These are phyloP conservation scores for Polyommatus icarus DNA, from an alignment of 2,888 invertebrate genomes.

Conservation along the genomic window DNA sequence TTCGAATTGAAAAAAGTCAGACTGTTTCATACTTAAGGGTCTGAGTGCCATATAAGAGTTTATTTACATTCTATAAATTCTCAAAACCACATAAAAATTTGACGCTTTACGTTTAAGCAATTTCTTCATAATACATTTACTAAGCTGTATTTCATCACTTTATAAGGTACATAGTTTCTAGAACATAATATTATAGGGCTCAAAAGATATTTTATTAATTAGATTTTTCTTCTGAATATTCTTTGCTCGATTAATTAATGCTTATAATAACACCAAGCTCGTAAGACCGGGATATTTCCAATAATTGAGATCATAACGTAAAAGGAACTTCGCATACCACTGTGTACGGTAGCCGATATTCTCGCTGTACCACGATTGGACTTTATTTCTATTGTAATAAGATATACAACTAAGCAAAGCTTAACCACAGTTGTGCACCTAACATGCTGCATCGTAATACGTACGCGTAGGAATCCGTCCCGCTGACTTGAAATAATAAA, in stretches of 20 bases:
- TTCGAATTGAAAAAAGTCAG: too few species aligned
- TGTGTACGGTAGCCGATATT: neutral
- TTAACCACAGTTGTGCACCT: slow-evolving; percentile 45
- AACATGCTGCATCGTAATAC: slow-evolving; percentile 68
- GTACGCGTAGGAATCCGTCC: slow-evolving; percentile 59
- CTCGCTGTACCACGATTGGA: neutral
- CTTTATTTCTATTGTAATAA: slow-evolving; percentile 18
- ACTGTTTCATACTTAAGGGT: too few species aligned
- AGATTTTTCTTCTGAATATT: neutral
- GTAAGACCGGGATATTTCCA: neutral
- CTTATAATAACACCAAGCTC: neutral
- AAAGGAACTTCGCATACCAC: neutral
- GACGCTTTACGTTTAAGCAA: too few species aligned
- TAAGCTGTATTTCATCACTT: too few species aligned
- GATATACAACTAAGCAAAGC: neutral
- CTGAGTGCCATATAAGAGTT: too few species aligned
- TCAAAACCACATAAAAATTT: too few species aligned
- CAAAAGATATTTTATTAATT: too few species aligned
- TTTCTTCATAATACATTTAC: too few species aligned
- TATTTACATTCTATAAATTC: too few species aligned
- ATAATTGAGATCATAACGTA: neutral
- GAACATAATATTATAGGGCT: too few species aligned
- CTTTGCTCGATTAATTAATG: neutral
- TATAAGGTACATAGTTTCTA: too few species aligned
- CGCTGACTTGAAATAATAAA: slow-evolving; percentile 41